These are phyloP conservation scores for Tipula confusa DNA, from an alignment of 2,888 invertebrate genomes.

Conservation along the genomic window DNA sequence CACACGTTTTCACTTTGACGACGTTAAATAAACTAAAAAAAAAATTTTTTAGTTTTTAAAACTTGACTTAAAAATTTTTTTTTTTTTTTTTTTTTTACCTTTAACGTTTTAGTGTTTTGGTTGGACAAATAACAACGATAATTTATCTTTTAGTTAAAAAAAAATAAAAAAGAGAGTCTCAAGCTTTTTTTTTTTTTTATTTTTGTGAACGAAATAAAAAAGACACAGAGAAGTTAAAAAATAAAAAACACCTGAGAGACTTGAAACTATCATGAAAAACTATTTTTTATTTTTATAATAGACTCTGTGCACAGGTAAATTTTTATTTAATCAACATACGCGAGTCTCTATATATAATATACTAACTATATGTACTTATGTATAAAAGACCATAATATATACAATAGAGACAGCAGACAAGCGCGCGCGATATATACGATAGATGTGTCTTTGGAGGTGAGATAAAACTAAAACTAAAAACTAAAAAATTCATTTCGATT, in stretches of 20 bases:
- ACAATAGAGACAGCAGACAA: neutral
- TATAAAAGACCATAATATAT: neutral
- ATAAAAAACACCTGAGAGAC: neutral
- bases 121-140: slow-evolving; percentile 7
- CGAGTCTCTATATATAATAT: neutral
- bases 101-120: slow-evolving; percentile 25
- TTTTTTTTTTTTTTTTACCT: neutral
- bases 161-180: neutral
- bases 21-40: slow-evolving; percentile 15
- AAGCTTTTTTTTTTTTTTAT: neutral
- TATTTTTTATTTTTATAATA: neutral
- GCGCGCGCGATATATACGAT: neutral
- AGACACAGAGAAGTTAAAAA: neutral
- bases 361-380: neutral
- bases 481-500: neutral
- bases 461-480: neutral
- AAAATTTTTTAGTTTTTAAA: neutral
- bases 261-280: slow-evolving; percentile 3
- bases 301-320: slow-evolving; percentile 20
- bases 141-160: neutral
- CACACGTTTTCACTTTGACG: slow-evolving; percentile 25
- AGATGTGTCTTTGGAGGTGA: neutral
- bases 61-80: neutral
- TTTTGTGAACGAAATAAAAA: neutral
- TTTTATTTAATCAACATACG: slow-evolving; percentile 3